Conservation (phyloP, 2,888 invertebrate species). For the Allacma fusca region DNA sequence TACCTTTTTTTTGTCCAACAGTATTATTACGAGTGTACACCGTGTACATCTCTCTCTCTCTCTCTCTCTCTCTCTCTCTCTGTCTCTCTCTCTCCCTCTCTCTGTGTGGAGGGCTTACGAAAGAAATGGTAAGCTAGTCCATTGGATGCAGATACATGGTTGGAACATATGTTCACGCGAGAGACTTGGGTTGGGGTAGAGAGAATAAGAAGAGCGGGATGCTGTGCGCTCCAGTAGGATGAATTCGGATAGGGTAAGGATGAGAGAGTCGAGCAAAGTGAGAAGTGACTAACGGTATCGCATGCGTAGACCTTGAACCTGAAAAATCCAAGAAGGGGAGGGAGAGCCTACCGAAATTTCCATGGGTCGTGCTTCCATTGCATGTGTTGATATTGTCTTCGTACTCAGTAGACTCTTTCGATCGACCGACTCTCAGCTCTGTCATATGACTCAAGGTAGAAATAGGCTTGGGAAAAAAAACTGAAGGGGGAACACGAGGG, state of each 20-base stretch:
- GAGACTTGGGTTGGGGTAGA: constrained; percentile 7
- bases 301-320: constrained; percentile 41
- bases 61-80: too few relatives aligned
- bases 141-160: constrained; percentile 20
- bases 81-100: not conserved
- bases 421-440: constrained; percentile 32
- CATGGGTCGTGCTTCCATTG: constrained; percentile 36
- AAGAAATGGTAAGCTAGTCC: constrained; percentile 12
- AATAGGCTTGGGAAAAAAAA: constrained; percentile 33
- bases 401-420: constrained; percentile 31
- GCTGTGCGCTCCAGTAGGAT: constrained; percentile 28
- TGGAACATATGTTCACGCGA: constrained; percentile 27
- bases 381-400: constrained; percentile 40
- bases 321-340: constrained; percentile 39
- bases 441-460: constrained; percentile 40
- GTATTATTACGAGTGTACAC: not conserved
- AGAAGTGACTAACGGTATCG: constrained; percentile 38
- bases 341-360: constrained; percentile 37
- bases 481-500: constrained; percentile 24
- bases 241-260: constrained; percentile 38
- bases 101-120: not conserved
- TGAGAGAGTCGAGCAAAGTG: constrained; percentile 32
- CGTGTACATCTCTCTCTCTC: not conserved
- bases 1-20: not conserved
- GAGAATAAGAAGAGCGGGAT: constrained; percentile 33